These are phyloP conservation scores for Enoplosus armatus DNA, from an alignment of 2,797 vertebrate genomes.

Conservation along the genomic window DNA sequence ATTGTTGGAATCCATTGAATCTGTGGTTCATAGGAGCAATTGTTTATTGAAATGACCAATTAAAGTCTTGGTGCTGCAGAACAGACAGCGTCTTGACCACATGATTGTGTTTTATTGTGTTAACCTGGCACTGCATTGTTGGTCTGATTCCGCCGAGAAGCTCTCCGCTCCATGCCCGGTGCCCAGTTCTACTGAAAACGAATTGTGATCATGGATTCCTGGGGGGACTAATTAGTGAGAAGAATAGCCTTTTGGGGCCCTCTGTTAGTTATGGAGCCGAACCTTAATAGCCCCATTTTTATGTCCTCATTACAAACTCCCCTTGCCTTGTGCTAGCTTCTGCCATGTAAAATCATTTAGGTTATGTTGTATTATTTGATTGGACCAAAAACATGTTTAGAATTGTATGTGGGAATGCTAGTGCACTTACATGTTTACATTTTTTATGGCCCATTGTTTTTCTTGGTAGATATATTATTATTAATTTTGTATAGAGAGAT, in stretches of 20 bases:
- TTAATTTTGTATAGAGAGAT: not conserved
- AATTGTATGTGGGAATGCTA: conserved; percentile 12
- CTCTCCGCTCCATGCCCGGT: conserved; percentile 36
- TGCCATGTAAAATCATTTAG: conserved; percentile 42
- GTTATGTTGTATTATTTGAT: conserved; percentile 47
- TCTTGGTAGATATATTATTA: not conserved
- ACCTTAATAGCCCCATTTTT: conserved; percentile 74
- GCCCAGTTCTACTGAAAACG: conserved; percentile 54
- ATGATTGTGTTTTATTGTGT: conserved; percentile 35
- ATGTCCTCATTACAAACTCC: conserved; percentile 74
- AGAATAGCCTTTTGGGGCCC: conserved; percentile 78
- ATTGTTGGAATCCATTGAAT: conserved; percentile 6
- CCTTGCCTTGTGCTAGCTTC: conserved; percentile 23
- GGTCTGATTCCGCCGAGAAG: conserved; percentile 57
- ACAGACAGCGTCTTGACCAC: conserved; percentile 16
- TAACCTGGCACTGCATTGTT: conserved; percentile 49
- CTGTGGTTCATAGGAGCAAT: not conserved
- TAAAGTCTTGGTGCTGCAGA: conserved; percentile 18
- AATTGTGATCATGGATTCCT: conserved; percentile 74
- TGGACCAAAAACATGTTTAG: conserved; percentile 38
- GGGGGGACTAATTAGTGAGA: conserved; percentile 81
- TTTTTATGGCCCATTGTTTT: conserved; percentile 12
- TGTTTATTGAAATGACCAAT: conserved; percentile 51
- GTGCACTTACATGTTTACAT: not conserved
- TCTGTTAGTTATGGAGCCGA: conserved; percentile 71